Base-by-base conservation (phyloP, 2,888 invertebrate species). In the Platycheirus albimanus region DNA sequence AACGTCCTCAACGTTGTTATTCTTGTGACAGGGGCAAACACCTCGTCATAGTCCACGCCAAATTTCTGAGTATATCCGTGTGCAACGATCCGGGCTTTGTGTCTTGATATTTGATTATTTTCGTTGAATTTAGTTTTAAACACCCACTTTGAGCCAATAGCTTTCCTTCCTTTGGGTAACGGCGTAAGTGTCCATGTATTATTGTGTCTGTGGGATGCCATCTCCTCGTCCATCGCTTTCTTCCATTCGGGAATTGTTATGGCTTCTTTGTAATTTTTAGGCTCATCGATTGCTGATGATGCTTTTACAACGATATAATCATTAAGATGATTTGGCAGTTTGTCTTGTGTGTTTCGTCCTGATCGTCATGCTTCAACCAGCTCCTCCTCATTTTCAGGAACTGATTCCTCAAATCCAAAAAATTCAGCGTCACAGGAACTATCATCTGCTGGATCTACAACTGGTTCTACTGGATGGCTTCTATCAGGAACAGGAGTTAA, bases 1-100 rank as follows among this genome's bases (percentile, higher is more conserved):
- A 47, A 47, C 0, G 47, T 47, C 11, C 47, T 47, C 20, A 20
- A 47, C 3, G 47, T 20, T 47, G 47, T 47, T 19, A 47, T 47
- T 47, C 19, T 45, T n/a, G 45, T 45, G 3, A 45, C 45, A 19
- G 45, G 45, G 8, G 45, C 45, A 45, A 45, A 47, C 47, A 47
- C 11, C 1, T 74, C 45, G 38, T 74, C 74, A 20, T 66, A 66
- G 15, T 72, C 72, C 1, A n/a, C n/a, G n/a, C n/a, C n/a, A n/a
- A n/a, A n/a, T n/a, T n/a, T n/a, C n/a, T n/a, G n/a, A n/a, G n/a
- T 3, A 30, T 30, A 72, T 3, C 63, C 72, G 17, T 63, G 72
- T 5, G 72, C 72, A 6, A 74, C 74, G 1, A 74, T 3, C 3
- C 54, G 19, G 0, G 74, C 74, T 64, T 74, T 64, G 19, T 19